phyloP scores from a whole-genome alignment of 2,113 vertebrate species.

The Percopsis transmontana region DNA sequence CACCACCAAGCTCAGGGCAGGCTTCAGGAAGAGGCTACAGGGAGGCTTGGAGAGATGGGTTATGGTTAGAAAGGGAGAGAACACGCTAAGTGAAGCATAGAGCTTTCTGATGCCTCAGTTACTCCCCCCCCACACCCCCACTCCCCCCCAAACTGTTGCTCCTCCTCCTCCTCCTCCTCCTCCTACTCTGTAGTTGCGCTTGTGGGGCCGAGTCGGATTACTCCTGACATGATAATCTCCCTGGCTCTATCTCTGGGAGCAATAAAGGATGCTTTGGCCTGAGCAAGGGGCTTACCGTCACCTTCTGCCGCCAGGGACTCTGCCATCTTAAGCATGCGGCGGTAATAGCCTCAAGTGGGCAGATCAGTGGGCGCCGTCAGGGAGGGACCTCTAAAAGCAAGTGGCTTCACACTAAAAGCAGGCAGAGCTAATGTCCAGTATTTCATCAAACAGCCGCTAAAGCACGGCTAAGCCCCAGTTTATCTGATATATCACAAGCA shows the following conservation, averaged over 20 bases:
- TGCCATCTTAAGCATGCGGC: slow-evolving; percentile 54
- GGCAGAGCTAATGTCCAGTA: slow-evolving; percentile 6
- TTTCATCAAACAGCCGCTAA: slow-evolving; percentile 58
- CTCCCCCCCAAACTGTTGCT: slow-evolving; percentile 60
- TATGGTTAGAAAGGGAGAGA: slow-evolving; percentile 60
- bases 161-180: slow-evolving; percentile 74
- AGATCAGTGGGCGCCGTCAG: slow-evolving; percentile 33
- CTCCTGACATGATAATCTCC: slow-evolving; percentile 78
- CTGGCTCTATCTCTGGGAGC: slow-evolving; percentile 66
- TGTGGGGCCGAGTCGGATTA: slow-evolving; percentile 78
- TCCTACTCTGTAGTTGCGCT: slow-evolving; percentile 71
- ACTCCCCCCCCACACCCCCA: slow-evolving; percentile 35
- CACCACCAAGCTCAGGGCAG: slow-evolving; percentile 10
- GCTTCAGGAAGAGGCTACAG: slow-evolving; percentile 19
- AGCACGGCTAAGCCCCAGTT: slow-evolving; percentile 33
- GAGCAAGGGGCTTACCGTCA: slow-evolving; percentile 65
- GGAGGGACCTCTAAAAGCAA: slow-evolving; percentile 33
- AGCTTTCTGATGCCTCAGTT: slow-evolving; percentile 60
- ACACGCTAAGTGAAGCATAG: slow-evolving; percentile 59
- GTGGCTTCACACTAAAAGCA: slow-evolving; percentile 21
- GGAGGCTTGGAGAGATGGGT: slow-evolving; percentile 58
- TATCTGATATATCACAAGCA: slow-evolving; percentile 54
- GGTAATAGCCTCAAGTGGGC: slow-evolving; percentile 52
- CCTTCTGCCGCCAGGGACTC: slow-evolving; percentile 64
- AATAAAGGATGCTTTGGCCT: slow-evolving; percentile 75